phyloP scores from a whole-genome alignment of 2,113 vertebrate species.

The Hemibagrus wyckioides region DNA sequence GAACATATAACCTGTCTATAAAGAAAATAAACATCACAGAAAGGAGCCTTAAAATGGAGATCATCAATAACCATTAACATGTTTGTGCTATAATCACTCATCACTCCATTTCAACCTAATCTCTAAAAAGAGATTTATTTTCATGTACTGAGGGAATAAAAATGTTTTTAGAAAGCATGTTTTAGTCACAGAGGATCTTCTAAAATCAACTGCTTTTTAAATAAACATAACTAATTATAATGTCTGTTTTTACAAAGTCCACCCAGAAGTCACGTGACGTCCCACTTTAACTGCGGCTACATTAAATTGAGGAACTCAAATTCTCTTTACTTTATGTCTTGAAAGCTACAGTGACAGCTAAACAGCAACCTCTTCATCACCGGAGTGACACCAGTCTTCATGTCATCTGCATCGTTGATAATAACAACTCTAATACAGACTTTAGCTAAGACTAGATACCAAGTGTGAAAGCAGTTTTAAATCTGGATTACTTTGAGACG shows the following conservation, averaged over 20 bases:
- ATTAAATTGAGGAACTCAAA: background rate
- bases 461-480: background rate
- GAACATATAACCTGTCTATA: slow-evolving; percentile 97
- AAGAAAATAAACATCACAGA: background rate
- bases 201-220: background rate
- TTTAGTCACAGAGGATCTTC: background rate
- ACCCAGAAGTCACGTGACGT: background rate
- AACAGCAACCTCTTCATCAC: background rate
- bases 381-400: background rate
- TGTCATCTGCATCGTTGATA: background rate
- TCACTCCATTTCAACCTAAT: background rate
- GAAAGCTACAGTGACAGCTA: background rate
- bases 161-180: too few species aligned
- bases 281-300: background rate
- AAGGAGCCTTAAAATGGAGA: background rate
- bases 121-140: too few species aligned
- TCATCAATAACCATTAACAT: background rate
- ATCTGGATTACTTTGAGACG: background rate
- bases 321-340: background rate
- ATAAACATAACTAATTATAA: background rate
- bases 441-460: background rate
- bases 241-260: background rate
- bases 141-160: too few species aligned
- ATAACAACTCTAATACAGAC: background rate
- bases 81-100: background rate